phyloP scores from a whole-genome alignment of 1,140 invertebrate genomes.

The Orchestia grillus region DNA sequence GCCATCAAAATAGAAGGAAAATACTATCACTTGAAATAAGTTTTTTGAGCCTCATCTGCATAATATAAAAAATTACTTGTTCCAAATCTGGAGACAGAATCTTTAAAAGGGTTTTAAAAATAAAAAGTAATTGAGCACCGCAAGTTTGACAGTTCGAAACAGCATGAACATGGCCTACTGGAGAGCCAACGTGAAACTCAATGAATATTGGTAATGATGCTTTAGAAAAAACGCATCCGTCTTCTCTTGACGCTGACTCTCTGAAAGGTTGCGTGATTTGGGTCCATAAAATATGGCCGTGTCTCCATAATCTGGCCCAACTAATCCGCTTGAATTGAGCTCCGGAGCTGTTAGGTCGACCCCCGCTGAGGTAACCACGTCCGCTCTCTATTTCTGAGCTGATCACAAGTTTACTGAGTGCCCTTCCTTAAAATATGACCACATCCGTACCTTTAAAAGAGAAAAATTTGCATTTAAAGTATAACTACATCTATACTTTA shows the following conservation, averaged over 20 bases:
- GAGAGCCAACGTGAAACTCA: not conserved
- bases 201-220: not conserved
- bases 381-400: not conserved
- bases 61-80: too few relatives aligned
- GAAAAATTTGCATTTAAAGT: too few relatives aligned
- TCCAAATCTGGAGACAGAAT: too few relatives aligned
- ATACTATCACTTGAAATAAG: too few relatives aligned
- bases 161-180: not conserved
- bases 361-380: not conserved
- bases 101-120: too few relatives aligned
- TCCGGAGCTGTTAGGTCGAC: not conserved
- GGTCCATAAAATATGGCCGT: not conserved
- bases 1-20: too few relatives aligned
- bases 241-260: not conserved
- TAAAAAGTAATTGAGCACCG: too few relatives aligned
- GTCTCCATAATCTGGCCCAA: constrained; percentile 38
- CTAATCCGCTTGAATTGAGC: not conserved
- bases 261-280: not conserved
- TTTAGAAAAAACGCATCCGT: not conserved
- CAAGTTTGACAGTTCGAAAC: too few relatives aligned
- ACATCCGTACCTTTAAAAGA: too few relatives aligned
- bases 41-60: too few relatives aligned
- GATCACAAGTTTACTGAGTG: not conserved
- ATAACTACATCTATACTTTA: too few relatives aligned
- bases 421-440: not conserved